Base-by-base conservation (phyloP, 2,797 vertebrate genomes). In the Tarsius wallacei region DNA sequence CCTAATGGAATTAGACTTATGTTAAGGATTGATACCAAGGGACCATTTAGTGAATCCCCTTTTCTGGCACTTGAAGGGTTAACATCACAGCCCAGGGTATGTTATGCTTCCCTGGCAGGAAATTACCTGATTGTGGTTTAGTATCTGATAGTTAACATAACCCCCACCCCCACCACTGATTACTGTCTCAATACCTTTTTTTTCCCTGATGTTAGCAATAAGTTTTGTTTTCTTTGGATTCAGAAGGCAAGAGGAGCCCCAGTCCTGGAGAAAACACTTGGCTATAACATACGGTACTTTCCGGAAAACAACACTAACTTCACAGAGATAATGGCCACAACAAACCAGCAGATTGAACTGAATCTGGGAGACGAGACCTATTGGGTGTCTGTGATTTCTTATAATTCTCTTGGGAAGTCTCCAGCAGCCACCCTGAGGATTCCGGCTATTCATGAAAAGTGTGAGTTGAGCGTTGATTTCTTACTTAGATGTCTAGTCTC, bases 351-450 rank as follows among this genome's bases (percentile, higher is more conserved):
- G 4, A 64, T 97, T 8, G 82, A 14, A 55, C 95, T 99, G n/a
- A 5, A 36, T 94, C 92, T 99, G 96, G 97, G 85, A 15, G 74
- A 84, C 31, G 91, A 98, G 53, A 94, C 98, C 0, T 93, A 99
- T 59, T n/a, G 57, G 7, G 11, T 99, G 93, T 98, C 93, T 91
- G 76, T 98, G 42, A 73, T 78, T 87, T 97, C 98, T 68, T 98
- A 97, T 95, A 99, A 99, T 90, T 98, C 97, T 87, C 97, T 97
- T 74, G 99, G 99, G 74, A 26, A 92, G 15, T 98, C 99, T 93
- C 98, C 98, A 64, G 94, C 96, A 87, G 97, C 98, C 55, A 22
- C 73, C 71, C 84, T 99, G 90, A 98, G 98, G 96, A 98, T 99
- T 97, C 98, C 99, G 11, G 98, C 98, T 47, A 5, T 82, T 71